Conservation (phyloP, 2,888 invertebrate species). For the Andrena minutula region DNA sequence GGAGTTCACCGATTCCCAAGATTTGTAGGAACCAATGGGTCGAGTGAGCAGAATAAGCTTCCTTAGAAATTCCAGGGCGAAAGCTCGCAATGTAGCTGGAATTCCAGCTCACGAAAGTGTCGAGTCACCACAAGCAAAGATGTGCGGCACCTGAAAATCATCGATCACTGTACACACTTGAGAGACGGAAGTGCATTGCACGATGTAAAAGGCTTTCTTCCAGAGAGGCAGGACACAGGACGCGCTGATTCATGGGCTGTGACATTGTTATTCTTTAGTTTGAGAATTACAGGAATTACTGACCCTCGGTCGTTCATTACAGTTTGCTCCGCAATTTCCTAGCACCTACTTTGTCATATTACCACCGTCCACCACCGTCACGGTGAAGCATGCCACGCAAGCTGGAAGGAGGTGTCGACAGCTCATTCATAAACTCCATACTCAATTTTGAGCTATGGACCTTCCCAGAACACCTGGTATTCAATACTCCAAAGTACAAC, state of each 20-base stretch:
- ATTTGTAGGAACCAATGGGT: no score
- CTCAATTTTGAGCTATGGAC: no score
- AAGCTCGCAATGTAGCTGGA: neutral
- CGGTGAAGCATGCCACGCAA: no score
- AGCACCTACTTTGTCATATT: neutral
- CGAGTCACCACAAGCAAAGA: neutral
- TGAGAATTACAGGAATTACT: neutral
- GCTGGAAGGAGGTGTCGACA: neutral
- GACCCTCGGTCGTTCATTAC: neutral
- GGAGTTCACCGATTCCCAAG: no score
- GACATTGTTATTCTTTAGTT: neutral
- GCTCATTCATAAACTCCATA: neutral
- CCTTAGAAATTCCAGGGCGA: no score
- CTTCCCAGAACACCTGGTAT: no score
- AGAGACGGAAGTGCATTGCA: neutral
- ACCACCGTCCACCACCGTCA: neutral
- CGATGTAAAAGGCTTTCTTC: neutral
- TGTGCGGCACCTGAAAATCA: neutral
- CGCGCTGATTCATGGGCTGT: neutral
- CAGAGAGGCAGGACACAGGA: neutral
- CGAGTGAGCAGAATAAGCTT: no score
- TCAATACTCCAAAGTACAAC: no score
- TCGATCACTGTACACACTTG: neutral
- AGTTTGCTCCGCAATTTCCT: neutral
- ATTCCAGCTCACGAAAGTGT: neutral